Evolutionary conservation across 2,797 vertebrate genomes (phyloP).

Genomic region (Cirrhinus mrigala): DNA sequence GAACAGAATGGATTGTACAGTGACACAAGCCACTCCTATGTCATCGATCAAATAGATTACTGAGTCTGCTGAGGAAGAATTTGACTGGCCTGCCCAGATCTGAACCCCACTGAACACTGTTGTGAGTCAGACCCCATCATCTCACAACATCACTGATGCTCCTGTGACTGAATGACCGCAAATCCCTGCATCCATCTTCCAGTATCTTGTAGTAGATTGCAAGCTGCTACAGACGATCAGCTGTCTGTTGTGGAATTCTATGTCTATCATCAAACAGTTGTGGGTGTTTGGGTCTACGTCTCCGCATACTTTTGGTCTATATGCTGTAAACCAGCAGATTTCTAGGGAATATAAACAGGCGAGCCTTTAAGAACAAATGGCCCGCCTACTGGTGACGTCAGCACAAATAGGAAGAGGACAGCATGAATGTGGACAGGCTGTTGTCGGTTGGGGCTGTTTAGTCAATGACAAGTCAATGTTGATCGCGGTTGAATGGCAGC

Average conservation of each 20-base stretch:
- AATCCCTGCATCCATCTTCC: background rate
- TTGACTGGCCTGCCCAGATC: background rate
- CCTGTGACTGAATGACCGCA: background rate
- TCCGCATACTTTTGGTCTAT: background rate
- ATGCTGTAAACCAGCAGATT: background rate
- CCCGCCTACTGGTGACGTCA: slow-evolving; percentile 54
- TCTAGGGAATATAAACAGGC: background rate
- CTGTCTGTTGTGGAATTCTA: background rate
- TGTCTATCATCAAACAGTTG: background rate
- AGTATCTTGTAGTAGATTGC: background rate
- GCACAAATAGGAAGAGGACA: slow-evolving; percentile 29
- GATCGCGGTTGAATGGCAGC: slow-evolving; percentile 72
- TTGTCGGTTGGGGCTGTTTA: background rate
- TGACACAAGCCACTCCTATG: background rate
- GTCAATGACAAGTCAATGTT: background rate
- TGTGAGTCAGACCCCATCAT: background rate
- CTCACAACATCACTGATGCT: background rate
- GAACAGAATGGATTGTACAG: background rate
- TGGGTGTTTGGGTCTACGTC: no score
- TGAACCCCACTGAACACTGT: background rate
- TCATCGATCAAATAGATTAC: background rate
- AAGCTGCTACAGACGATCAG: background rate
- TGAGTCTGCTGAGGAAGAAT: background rate
- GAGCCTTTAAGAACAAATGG: background rate
- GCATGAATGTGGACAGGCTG: background rate